A percentile compares a stretch with the other conserved stretches of the same genome.
phyloP scores from a whole-genome alignment of 2,797 vertebrate species.

The Netta rufina region DNA sequence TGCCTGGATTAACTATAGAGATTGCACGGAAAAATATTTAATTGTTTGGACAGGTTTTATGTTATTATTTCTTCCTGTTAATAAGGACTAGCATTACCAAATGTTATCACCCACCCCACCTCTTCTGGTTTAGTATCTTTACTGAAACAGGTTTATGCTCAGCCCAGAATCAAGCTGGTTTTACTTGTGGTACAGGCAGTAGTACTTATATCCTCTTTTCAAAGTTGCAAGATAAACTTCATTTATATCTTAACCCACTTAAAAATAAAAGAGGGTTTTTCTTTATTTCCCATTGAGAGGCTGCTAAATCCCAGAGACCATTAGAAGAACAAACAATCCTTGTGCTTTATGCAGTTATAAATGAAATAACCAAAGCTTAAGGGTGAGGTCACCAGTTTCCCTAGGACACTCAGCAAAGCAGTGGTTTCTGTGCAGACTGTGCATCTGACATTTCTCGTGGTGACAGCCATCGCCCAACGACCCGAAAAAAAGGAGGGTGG shows the following conservation, averaged over 20 bases:
- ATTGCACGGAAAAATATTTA: neutral
- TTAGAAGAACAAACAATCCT: neutral
- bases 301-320: neutral
- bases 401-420: neutral
- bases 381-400: neutral
- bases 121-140: neutral
- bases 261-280: neutral
- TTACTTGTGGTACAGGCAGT: neutral
- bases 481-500: neutral
- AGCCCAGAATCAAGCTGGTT: fast-evolving
- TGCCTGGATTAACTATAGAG: fast-evolving
- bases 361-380: neutral
- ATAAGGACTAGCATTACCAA: neutral
- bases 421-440: fast-evolving
- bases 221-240: neutral
- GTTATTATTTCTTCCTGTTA: neutral
- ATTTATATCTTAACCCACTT: neutral
- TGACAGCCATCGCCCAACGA: neutral
- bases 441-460: fast-evolving
- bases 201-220: neutral
- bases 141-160: neutral
- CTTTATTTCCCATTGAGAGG: neutral
- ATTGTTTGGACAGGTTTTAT: neutral
- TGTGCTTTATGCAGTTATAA: neutral
- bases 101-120: neutral